A percentile compares a stretch with the other conserved stretches of the same genome.
These are phyloP conservation scores for Hirtodrosophila confusa DNA, from an alignment of 2,888 invertebrate species.

Conservation along the genomic window DNA sequence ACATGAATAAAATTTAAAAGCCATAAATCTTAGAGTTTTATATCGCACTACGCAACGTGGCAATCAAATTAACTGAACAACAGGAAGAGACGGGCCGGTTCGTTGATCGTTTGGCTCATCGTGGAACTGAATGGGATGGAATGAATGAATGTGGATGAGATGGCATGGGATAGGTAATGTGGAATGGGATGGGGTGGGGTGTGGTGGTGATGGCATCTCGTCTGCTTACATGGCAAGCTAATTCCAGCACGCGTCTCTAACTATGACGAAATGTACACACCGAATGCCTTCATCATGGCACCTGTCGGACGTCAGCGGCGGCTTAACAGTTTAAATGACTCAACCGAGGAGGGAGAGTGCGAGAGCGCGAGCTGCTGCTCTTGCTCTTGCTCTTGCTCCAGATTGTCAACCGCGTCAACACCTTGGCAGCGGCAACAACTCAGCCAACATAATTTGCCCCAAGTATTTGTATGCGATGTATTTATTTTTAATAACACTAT, in stretches of 20 bases:
- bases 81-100: slow-evolving; percentile 47
- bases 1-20: slow-evolving; percentile 71
- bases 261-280: slow-evolving; percentile 61
- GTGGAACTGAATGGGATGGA: slow-evolving; percentile 28
- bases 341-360: slow-evolving; percentile 7
- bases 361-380: slow-evolving; percentile 19
- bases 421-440: slow-evolving; percentile 48
- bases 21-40: slow-evolving; percentile 69
- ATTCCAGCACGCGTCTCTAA: slow-evolving; percentile 69
- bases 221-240: slow-evolving; percentile 30
- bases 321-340: slow-evolving; percentile 67
- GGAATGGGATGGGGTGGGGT: neutral
- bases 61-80: slow-evolving; percentile 63
- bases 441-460: slow-evolving; percentile 65
- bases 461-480: slow-evolving; percentile 56
- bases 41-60: slow-evolving; percentile 46
- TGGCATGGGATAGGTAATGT: neutral
- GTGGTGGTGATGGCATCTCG: slow-evolving; percentile 16
- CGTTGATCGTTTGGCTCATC: slow-evolving; percentile 38
- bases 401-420: slow-evolving; percentile 61
- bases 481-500: slow-evolving; percentile 63
- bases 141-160: slow-evolving; percentile 20
- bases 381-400: slow-evolving; percentile 42
- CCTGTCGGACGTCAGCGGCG: slow-evolving; percentile 68
- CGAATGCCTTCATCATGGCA: slow-evolving; percentile 56